A percentile compares a stretch with the other conserved stretches of the same genome.
These are phyloP conservation scores for Cebidichthys violaceus DNA, from an alignment of 2,113 vertebrate genomes.

Conservation along the genomic window DNA sequence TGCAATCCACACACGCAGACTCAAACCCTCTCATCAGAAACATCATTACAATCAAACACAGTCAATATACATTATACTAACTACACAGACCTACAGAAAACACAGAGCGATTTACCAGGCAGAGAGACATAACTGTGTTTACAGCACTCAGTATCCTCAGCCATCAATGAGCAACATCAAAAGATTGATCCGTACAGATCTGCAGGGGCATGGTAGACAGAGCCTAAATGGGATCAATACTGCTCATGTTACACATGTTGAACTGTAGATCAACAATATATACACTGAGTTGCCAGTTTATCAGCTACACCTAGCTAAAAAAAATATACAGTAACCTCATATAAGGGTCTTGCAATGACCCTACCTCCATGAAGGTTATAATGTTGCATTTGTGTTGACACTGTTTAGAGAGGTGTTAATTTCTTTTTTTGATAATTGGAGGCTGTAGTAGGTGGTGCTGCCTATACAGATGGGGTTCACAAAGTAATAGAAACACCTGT, in stretches of 20 bases:
- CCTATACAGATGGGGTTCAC: background rate
- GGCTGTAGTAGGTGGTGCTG: background rate
- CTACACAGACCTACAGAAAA: constrained; percentile 7
- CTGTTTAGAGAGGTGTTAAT: background rate
- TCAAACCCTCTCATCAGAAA: constrained; percentile 7
- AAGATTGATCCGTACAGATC: constrained; percentile 12
- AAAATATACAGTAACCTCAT: background rate
- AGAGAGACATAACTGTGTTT: constrained; percentile 5
- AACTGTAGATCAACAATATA: background rate
- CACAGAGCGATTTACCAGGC: constrained; percentile 22
- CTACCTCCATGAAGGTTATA: background rate
- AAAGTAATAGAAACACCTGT: background rate
- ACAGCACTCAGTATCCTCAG: constrained; percentile 15
- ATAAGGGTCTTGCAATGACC: background rate
- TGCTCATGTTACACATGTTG: constrained; percentile 1
- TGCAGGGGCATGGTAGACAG: constrained; percentile 14
- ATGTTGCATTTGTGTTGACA: background rate
- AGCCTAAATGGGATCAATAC: constrained; percentile 41
- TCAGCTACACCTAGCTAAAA: background rate
- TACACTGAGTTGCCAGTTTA: background rate
- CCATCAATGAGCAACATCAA: constrained; percentile 39
- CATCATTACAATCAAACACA: constrained; percentile 19
- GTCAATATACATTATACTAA: background rate
- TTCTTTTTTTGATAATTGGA: background rate
- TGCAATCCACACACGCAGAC: background rate